Base-by-base conservation (phyloP, 1,140 invertebrate genomes). In the Popillia japonica region DNA sequence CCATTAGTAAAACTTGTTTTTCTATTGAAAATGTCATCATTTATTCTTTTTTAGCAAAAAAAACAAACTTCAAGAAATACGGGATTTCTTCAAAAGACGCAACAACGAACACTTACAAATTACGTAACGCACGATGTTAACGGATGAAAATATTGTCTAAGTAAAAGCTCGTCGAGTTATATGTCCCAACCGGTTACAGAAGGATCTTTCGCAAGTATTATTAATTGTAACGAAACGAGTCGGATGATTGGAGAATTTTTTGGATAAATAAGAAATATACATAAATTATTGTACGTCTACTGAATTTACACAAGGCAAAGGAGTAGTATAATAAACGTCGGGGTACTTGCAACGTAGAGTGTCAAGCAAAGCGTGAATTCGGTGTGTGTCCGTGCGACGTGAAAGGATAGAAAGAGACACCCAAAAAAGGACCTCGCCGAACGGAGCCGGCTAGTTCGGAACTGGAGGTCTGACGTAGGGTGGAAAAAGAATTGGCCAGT, bases 401-500 rank as follows among this genome's bases (percentile, higher is more conserved):
- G 61, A 64, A 42, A 78, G 40, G 77, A 23, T 55, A 44, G 48
- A 34, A 76, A 27, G 22, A 59, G 59, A 27, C 2, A 34, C 27
- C 4, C 27, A 34, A 61, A 59, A 40, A 61, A 23, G 48, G 27
- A 59, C 14, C 41, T 77, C 14, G 11, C 17, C 41, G 17, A 6
- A 2, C 7, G 8, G 59, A 9, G 27, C 27, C 27, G 27, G 61
- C 10, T 68, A 68, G 61, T 68, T 27, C 61, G 61, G 22, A 68
- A 68, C 17, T 34, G 59, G 7, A 17, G 9, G 59, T 20, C 11
- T 14, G 40, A 78, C 77, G 77, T 78, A 40, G 77, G 77, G 77
- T 78, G 22, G 61, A 27, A 27, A 68, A 68, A 68, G 61, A 78
- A 61, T 78, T 74, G 78, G 78, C 78, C 75, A 77, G 34, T 41